phyloP scores from a whole-genome alignment of 2,797 vertebrate genomes.

The Rhabdomys pumilio region DNA sequence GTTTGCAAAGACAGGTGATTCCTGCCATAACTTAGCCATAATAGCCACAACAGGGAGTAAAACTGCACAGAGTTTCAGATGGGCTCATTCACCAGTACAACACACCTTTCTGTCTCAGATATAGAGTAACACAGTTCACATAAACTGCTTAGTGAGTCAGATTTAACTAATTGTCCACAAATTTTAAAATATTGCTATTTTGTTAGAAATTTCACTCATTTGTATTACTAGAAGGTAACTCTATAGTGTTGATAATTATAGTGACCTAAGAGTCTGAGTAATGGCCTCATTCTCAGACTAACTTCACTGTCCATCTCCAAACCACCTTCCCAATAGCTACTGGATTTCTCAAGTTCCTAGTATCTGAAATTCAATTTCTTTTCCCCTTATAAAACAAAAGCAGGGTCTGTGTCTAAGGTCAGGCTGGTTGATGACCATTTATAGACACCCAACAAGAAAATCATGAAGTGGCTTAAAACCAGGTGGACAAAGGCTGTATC shows the following conservation, averaged over 20 bases:
- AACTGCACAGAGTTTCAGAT: conserved; percentile 29
- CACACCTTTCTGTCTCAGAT: neutral
- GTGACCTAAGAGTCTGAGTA: neutral
- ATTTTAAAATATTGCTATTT: conserved; percentile 65
- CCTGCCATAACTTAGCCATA: conserved; percentile 45
- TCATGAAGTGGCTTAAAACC: neutral
- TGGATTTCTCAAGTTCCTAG: conserved; percentile 21
- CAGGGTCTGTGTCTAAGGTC: neutral
- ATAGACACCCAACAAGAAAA: neutral
- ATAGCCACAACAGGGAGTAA: conserved; percentile 42
- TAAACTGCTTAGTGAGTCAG: conserved; percentile 37
- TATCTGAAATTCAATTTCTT: conserved; percentile 47
- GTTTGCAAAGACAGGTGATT: conserved; percentile 61
- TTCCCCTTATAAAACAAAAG: conserved; percentile 9
- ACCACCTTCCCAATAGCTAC: neutral
- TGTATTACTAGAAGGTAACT: neutral
- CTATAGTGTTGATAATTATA: neutral
- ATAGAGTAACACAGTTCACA: conserved; percentile 51
- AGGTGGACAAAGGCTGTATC: neutral
- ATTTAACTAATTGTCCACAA: neutral
- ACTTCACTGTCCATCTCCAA: neutral
- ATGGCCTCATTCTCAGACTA: neutral
- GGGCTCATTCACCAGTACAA: neutral
- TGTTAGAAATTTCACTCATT: conserved; percentile 37
- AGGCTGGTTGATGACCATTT: conserved; percentile 33